These are phyloP conservation scores for Branchipolynoe longqiensis DNA, from an alignment of 2,888 invertebrate genomes.

Conservation along the genomic window DNA sequence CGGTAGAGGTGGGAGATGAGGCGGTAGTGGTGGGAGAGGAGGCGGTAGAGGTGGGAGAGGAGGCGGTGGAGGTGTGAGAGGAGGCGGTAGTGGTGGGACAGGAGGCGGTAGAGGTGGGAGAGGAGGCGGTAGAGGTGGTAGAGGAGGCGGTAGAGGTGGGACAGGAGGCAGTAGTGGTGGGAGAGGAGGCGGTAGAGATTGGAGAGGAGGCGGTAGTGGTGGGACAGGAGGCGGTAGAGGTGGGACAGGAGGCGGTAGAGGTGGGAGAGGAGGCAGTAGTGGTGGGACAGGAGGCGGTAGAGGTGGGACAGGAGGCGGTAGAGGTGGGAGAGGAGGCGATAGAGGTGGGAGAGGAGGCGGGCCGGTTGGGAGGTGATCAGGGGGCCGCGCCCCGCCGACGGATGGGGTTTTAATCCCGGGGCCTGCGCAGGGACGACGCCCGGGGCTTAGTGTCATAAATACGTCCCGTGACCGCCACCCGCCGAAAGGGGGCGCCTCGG, in stretches of 20 bases:
- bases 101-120: neutral
- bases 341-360: neutral
- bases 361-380: neutral
- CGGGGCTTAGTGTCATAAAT: conserved; percentile 50
- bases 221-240: neutral
- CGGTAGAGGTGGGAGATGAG: neutral
- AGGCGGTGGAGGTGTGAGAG: neutral
- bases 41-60: neutral
- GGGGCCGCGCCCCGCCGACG: neutral
- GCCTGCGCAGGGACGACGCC: conserved; percentile 34
- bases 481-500: neutral
- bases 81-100: neutral
- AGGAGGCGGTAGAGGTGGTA: neutral
- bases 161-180: neutral
- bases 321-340: too few species aligned
- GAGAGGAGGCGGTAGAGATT: too few species aligned
- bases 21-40: neutral
- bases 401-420: conserved; percentile 47
- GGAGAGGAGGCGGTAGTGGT: neutral
- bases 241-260: neutral
- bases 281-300: neutral
- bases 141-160: neutral
- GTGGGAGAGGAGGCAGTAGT: neutral
- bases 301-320: too few species aligned
- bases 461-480: conserved; percentile 24